These are phyloP conservation scores for Hymenopus coronatus DNA, from an alignment of 2,888 invertebrate species.

Conservation along the genomic window DNA sequence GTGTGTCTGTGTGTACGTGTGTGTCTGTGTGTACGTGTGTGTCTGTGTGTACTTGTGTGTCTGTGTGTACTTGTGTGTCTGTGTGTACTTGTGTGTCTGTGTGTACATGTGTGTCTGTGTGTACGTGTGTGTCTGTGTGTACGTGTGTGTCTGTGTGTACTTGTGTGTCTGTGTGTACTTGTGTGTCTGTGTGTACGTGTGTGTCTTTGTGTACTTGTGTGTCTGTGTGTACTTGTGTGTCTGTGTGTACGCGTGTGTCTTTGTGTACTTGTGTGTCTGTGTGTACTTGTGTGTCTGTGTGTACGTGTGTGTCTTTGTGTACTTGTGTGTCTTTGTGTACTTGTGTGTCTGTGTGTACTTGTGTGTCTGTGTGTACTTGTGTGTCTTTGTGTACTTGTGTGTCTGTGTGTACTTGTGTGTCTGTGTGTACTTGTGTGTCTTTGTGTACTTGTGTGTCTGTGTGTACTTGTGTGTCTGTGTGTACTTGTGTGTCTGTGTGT, in stretches of 20 bases:
- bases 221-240: background rate
- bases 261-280: no score
- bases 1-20: background rate
- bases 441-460: background rate
- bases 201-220: background rate
- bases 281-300: no score
- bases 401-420: no score
- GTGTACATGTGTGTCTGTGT: background rate
- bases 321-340: background rate
- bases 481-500: no score
- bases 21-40: background rate
- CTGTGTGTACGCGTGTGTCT: background rate
- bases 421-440: no score
- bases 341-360: no score
- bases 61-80: background rate
- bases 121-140: no score
- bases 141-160: background rate
- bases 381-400: no score
- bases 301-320: background rate
- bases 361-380: no score
- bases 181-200: no score
- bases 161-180: background rate
- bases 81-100: background rate
- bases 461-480: background rate
- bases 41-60: background rate